Conservation (phyloP, 2,888 invertebrate species). For the Papilio demoleus region DNA sequence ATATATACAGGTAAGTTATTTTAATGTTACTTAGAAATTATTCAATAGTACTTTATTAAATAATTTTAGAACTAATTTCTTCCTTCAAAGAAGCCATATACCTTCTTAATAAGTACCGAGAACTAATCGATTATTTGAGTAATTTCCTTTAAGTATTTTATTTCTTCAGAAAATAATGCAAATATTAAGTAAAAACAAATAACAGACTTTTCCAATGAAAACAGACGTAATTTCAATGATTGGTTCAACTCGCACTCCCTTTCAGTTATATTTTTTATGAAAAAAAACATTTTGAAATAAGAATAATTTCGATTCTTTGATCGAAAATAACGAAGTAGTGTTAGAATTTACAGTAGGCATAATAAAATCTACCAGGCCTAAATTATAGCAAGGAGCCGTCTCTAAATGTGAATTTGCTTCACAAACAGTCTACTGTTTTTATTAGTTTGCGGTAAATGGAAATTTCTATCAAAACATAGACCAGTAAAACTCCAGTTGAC, state of each 20-base stretch:
- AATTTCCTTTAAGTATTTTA: no score
- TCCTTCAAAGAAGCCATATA: no score
- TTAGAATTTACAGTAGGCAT: slow-evolving; percentile 25
- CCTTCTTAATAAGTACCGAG: no score
- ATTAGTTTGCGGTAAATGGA: slow-evolving; percentile 1
- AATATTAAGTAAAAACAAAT: no score
- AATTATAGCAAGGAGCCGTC: slow-evolving; percentile 20
- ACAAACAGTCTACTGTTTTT: slow-evolving; percentile 22
- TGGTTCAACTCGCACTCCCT: slow-evolving; percentile 64
- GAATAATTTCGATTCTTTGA: not conserved
- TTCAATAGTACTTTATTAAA: no score
- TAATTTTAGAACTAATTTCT: no score
- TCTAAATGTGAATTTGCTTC: slow-evolving; percentile 7
- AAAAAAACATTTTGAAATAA: not conserved
- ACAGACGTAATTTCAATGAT: slow-evolving; percentile 75
- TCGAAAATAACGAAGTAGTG: not conserved
- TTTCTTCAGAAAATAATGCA: no score
- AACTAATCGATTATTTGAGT: no score
- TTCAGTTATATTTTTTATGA: slow-evolving; percentile 74
- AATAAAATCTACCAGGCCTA: slow-evolving; percentile 31
- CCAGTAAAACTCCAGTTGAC: no score
- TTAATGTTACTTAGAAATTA: no score
- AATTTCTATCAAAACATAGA: slow-evolving; percentile 8
- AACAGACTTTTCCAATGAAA: slow-evolving; percentile 45
- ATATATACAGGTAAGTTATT: no score